Percentiles rank a stretch among this genome's conserved stretches.
Conservation (phyloP, 2,888 invertebrate genomes). For the Hirtodrosophila histrioides region DNA sequence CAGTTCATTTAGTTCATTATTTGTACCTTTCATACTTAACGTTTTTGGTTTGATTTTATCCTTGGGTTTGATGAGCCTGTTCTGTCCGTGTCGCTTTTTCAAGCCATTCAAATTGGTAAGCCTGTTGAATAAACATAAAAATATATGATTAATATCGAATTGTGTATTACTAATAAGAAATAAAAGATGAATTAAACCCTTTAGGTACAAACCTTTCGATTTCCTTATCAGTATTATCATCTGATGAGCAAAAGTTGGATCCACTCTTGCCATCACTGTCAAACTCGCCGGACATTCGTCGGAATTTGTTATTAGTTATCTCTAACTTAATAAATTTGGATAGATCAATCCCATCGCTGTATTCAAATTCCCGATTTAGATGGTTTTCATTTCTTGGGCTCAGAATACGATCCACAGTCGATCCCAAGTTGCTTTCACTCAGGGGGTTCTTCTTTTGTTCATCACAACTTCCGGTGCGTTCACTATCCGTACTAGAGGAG, state of each 20-base stretch:
- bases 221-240: slow-evolving; percentile 79
- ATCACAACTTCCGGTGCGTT: neutral
- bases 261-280: slow-evolving; percentile 62
- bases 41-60: slow-evolving; percentile 49
- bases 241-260: slow-evolving; percentile 43
- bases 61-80: slow-evolving; percentile 34
- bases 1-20: slow-evolving; percentile 26
- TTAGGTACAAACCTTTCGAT: slow-evolving; percentile 77
- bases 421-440: slow-evolving; percentile 1
- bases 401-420: neutral
- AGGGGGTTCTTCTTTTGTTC: neutral
- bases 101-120: slow-evolving; percentile 78
- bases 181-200: too few relatives aligned
- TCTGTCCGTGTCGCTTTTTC: slow-evolving; percentile 54
- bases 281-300: slow-evolving; percentile 53
- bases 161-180: neutral
- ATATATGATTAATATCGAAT: too few relatives aligned
- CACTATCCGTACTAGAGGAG: slow-evolving; percentile 45
- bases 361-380: slow-evolving; percentile 40
- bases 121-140: slow-evolving; percentile 45
- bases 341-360: slow-evolving; percentile 72
- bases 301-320: slow-evolving; percentile 54
- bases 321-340: slow-evolving; percentile 72
- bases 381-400: neutral
- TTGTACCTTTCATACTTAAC: slow-evolving; percentile 27